Evolutionary conservation across 1,140 invertebrate species (phyloP).

Genomic region (Caenorhabditis tropicalis): DNA sequence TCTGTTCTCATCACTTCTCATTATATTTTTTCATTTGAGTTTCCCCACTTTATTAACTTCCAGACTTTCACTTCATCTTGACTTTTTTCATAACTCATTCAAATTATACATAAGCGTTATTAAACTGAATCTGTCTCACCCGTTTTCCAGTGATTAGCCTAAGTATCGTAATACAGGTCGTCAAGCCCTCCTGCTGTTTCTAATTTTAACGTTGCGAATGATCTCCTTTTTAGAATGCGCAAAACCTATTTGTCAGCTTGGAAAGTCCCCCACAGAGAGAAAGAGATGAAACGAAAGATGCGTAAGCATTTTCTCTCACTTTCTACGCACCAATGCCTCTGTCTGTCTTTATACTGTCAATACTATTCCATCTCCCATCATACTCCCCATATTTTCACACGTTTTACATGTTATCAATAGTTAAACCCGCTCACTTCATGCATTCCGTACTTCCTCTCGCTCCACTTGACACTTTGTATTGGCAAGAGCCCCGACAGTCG

Average conservation of each 20-base stretch:
- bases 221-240: conserved; percentile 1
- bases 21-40: neutral
- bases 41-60: neutral
- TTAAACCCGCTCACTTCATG: neutral
- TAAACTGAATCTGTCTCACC: neutral
- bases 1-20: neutral
- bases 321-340: conserved; percentile 18
- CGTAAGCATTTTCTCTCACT: conserved; percentile 40
- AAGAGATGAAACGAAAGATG: conserved; percentile 13
- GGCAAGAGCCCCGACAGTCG: neutral
- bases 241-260: conserved; percentile 42
- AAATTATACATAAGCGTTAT: too few relatives aligned
- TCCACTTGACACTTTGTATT: neutral
- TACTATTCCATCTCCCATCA: conserved; percentile 26
- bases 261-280: conserved; percentile 24
- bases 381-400: conserved; percentile 41
- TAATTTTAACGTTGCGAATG: neutral
- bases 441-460: neutral
- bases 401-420: conserved; percentile 35
- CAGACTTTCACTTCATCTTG: neutral
- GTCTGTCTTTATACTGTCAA: conserved; percentile 22
- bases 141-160: neutral
- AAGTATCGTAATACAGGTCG: neutral
- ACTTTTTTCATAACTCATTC: neutral
- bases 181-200: neutral